These are phyloP conservation scores for Prosopocoilus inquinatus DNA, from an alignment of 2,888 invertebrate genomes.

Conservation along the genomic window DNA sequence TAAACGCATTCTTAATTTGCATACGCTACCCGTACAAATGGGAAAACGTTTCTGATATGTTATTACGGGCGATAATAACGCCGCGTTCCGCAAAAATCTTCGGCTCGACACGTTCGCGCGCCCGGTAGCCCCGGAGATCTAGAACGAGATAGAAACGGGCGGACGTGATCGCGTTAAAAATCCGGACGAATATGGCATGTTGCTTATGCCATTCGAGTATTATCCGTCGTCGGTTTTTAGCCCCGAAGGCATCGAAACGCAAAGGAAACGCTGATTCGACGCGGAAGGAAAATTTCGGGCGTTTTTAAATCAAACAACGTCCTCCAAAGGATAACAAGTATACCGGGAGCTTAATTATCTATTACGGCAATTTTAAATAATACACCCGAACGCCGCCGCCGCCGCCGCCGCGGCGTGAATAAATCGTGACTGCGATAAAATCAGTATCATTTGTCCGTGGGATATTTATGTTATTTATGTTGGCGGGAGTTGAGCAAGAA, in stretches of 20 bases:
- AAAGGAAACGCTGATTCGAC: too few species aligned
- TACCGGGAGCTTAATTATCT: slow-evolving; percentile 11
- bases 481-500: slow-evolving; percentile 3
- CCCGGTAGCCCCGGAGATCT: too few species aligned
- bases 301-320: too few species aligned
- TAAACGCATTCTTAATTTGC: not conserved
- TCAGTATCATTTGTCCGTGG: slow-evolving; percentile 17
- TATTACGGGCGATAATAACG: slow-evolving; percentile 9
- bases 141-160: too few species aligned
- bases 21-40: slow-evolving; percentile 4
- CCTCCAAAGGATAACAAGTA: not conserved
- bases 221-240: too few species aligned
- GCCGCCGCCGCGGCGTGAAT: too few species aligned
- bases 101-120: too few species aligned
- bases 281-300: too few species aligned
- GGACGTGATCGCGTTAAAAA: too few species aligned
- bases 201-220: too few species aligned
- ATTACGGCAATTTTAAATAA: slow-evolving; percentile 15
- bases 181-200: too few species aligned
- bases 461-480: slow-evolving; percentile 13
- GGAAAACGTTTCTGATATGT: slow-evolving; percentile 5
- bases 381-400: slow-evolving; percentile 3
- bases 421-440: slow-evolving; percentile 17
- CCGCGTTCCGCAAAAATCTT: slow-evolving; percentile 3
- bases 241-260: too few species aligned